Percentiles rank a stretch among this genome's conserved stretches.
Conservation (phyloP, 2,113 vertebrate species). For the Pleuronectes platessa region DNA sequence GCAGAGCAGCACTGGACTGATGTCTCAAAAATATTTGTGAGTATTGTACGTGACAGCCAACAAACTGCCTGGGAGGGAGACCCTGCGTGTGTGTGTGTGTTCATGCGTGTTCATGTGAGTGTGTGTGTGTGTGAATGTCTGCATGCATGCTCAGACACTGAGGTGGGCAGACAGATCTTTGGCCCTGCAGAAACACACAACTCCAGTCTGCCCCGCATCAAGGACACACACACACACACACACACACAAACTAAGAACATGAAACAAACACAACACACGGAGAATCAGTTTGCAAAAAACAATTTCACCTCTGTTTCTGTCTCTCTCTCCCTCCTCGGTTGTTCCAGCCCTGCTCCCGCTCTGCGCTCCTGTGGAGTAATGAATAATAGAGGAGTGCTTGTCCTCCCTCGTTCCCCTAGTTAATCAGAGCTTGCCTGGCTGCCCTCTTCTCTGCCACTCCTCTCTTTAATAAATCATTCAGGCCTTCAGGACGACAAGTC, state of each 20-base stretch:
- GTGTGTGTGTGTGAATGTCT: not conserved
- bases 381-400: slow-evolving; percentile 84
- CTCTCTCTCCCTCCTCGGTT: slow-evolving; percentile 4
- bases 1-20: slow-evolving; percentile 17
- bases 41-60: slow-evolving; percentile 43
- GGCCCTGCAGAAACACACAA: slow-evolving; percentile 1
- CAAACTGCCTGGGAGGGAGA: slow-evolving; percentile 31
- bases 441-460: slow-evolving; percentile 72
- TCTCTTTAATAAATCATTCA: slow-evolving; percentile 83
- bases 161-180: slow-evolving; percentile 40
- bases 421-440: slow-evolving; percentile 81
- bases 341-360: slow-evolving; percentile 39
- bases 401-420: slow-evolving; percentile 78
- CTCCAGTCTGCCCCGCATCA: not conserved
- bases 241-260: not conserved
- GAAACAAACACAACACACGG: slow-evolving; percentile 6
- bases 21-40: not conserved
- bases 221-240: slow-evolving; percentile 13
- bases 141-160: slow-evolving; percentile 40
- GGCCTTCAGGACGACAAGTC: slow-evolving; percentile 72
- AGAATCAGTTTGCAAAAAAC: not conserved
- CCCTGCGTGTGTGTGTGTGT: not conserved
- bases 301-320: slow-evolving; percentile 5
- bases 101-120: not conserved
- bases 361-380: slow-evolving; percentile 66